phyloP scores from a whole-genome alignment of 1,140 invertebrate species.

The Camponotus pennsylvanicus region DNA sequence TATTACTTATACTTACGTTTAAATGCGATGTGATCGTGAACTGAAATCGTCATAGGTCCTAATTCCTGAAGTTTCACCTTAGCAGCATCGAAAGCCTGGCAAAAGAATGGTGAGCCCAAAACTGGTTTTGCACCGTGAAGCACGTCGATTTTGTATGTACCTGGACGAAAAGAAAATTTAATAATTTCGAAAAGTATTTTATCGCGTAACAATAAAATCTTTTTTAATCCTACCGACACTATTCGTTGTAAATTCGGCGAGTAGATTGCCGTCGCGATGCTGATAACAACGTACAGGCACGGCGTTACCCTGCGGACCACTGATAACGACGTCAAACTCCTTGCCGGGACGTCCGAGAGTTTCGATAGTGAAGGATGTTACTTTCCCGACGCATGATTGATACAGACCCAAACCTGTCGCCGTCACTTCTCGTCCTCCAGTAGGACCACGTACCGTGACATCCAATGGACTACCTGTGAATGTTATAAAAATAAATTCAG shows the following conservation, averaged over 20 bases:
- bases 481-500: background rate
- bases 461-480: constrained; percentile 94
- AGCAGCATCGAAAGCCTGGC: constrained; percentile 97
- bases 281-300: constrained; percentile 98
- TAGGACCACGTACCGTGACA: constrained; percentile 98
- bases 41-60: constrained; percentile 92
- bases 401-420: constrained; percentile 93
- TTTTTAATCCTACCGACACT: constrained; percentile 86
- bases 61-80: constrained; percentile 92
- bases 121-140: constrained; percentile 96
- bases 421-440: constrained; percentile 95
- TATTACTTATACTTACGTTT: constrained; percentile 90
- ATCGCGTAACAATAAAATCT: background rate
- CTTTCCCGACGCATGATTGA: constrained; percentile 92
- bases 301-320: constrained; percentile 95
- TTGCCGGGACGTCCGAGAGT: constrained; percentile 93
- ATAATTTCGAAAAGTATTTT: constrained; percentile 5
- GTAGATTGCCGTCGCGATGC: constrained; percentile 96
- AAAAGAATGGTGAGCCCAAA: constrained; percentile 97
- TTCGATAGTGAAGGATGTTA: constrained; percentile 95
- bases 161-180: constrained; percentile 81
- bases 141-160: constrained; percentile 94
- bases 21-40: constrained; percentile 94
- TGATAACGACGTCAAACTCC: constrained; percentile 96
- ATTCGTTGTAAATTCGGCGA: constrained; percentile 96